Evolutionary conservation across 1,140 invertebrate genomes (phyloP), one percentile per base, ranked within the genome.

Genomic region (Drosophila varians): DNA sequence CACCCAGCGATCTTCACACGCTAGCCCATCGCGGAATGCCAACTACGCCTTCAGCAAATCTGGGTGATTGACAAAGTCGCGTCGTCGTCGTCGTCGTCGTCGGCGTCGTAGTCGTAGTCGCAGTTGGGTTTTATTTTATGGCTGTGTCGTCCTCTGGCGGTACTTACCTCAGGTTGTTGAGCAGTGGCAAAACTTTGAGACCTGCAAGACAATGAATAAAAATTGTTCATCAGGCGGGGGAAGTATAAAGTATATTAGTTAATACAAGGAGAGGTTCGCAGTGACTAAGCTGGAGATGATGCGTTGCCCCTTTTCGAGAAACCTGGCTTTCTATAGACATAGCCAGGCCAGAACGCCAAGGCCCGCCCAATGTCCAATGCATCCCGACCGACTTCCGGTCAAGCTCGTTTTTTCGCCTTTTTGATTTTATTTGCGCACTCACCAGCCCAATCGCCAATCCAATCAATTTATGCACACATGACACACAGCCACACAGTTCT

Each of bases 121-220:
- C 16, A 42, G 14, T 28, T 36, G 68, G 64, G n/a, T 51, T 38
- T 61, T 21, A 21, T 21, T 21, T 21, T 52, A 36, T 36, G 40
- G 25, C 28, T 14, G 16, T 45, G 25, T 38, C 60, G 51, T 76
- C 70, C 62, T 64, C 51, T 31, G 8, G 42, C 34, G 16, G 34
- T 5, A 90, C 94, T 94, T 92, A 96, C 96, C 96, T 95, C 75
- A 97, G 92, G 90, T 96, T 96, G 91, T 94, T 96, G 53, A 97
- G 92, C 77, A 96, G 94, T 72, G 96, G 94, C 68, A 97, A 93
- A 14, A 97, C 93, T 88, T 96, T 96, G 78, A 97, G 93, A 90
- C 96, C 96, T 97, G 93, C 38, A 94, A 95, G 76, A 83, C 87
- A 79, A 89, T 73, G 49, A 42, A 56, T 61, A 62, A n/a, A 57